Evolutionary conservation across 2,113 vertebrate species (phyloP).

Genomic region (Oncorhynchus kisutch): DNA sequence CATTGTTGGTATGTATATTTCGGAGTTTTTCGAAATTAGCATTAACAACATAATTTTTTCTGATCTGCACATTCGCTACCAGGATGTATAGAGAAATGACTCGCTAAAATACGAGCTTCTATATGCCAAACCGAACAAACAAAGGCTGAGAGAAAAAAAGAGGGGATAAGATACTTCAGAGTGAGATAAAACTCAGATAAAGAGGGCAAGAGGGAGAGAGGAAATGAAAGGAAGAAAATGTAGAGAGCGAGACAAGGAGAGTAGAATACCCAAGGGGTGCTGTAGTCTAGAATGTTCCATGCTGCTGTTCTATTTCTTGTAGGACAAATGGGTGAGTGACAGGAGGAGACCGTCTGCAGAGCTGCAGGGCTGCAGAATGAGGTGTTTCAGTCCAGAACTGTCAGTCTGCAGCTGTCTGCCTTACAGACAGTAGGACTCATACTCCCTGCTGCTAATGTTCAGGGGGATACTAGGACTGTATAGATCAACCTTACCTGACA

Average conservation of each 20-base stretch:
- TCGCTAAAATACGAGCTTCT: not conserved
- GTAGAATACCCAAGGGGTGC: not conserved
- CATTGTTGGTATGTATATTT: no score
- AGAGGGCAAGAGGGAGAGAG: not conserved
- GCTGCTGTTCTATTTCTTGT: not conserved
- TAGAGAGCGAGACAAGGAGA: no score
- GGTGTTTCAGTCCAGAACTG: not conserved
- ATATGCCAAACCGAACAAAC: not conserved
- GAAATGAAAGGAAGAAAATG: not conserved
- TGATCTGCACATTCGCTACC: not conserved
- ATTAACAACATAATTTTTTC: not conserved
- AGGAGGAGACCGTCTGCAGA: not conserved
- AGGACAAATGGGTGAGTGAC: not conserved
- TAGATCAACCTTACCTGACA: no score
- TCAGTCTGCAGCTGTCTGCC: not conserved
- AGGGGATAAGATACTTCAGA: not conserved
- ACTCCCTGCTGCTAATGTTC: no score
- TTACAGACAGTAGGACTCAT: no score
- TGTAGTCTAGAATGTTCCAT: not conserved
- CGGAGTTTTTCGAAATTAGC: no score
- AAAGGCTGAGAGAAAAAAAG: no score
- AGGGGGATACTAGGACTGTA: no score
- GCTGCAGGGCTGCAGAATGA: not conserved
- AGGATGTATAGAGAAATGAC: not conserved
- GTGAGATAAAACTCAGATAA: not conserved